These are phyloP conservation scores for Parotia lawesii DNA, from an alignment of 2,113 vertebrate species.

Conservation along the genomic window DNA sequence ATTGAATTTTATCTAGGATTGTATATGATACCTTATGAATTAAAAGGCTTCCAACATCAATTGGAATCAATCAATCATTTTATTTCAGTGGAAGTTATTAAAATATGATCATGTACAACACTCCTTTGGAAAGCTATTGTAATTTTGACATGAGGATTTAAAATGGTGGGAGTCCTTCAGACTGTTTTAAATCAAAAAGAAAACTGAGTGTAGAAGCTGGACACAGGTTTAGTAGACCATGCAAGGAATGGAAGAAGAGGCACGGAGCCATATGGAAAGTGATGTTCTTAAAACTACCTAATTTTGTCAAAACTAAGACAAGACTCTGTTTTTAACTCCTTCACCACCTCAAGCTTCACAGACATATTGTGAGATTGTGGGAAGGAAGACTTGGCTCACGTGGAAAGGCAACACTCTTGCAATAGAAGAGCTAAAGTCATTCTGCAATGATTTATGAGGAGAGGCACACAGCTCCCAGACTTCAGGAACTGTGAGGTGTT, in stretches of 20 bases:
- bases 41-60: neutral
- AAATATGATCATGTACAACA: neutral
- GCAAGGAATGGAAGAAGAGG: neutral
- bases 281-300: neutral
- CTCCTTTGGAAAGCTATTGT: neutral
- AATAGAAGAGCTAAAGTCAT: neutral
- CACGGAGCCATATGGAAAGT: neutral
- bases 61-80: too few relatives aligned
- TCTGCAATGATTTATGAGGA: neutral
- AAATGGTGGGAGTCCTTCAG: neutral
- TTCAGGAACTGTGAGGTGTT: neutral
- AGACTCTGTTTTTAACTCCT: neutral
- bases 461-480: neutral
- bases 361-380: neutral
- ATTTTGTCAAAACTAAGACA: neutral
- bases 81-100: neutral
- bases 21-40: neutral
- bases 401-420: neutral
- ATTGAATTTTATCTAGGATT: neutral
- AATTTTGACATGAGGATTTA: neutral
- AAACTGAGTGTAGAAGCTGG: neutral
- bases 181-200: neutral
- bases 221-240: neutral
- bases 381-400: neutral
- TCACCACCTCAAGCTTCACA: neutral